Conservation (phyloP, 2,797 vertebrate species). For the Mionectes olivaceus region DNA sequence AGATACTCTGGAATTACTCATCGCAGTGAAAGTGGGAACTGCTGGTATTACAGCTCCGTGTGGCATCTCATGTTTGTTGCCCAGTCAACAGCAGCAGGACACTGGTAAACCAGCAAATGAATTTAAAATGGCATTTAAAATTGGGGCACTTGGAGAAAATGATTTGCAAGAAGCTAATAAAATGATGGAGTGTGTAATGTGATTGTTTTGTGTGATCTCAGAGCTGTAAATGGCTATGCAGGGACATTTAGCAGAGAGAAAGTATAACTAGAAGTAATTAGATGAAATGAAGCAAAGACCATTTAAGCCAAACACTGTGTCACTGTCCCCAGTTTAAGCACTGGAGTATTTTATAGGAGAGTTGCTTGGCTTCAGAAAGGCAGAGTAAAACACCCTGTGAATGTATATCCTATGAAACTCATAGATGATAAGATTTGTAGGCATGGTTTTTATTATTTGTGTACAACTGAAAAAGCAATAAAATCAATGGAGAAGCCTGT, state of each 20-base stretch:
- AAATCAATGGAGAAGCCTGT: not conserved
- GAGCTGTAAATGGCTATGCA: not conserved
- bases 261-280: slow-evolving; percentile 2
- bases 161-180: slow-evolving; percentile 21
- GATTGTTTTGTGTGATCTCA: not conserved
- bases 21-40: not conserved
- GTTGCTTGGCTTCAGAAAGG: not conserved
- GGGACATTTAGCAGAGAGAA: slow-evolving; percentile 16
- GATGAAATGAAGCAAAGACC: slow-evolving; percentile 45
- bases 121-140: slow-evolving; percentile 4
- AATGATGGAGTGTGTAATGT: not conserved
- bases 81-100: not conserved
- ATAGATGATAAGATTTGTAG: not conserved
- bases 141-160: not conserved
- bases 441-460: not conserved
- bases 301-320: slow-evolving; percentile 4
- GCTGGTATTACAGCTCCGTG: accelerated
- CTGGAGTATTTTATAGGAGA: not conserved
- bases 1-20: not conserved
- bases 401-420: not conserved
- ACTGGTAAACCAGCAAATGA: not conserved
- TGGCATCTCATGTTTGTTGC: not conserved
- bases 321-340: not conserved
- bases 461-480: not conserved
- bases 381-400: not conserved